These are phyloP conservation scores for Geotrypetes seraphini DNA, from an alignment of 2,797 vertebrate species.

Conservation along the genomic window DNA sequence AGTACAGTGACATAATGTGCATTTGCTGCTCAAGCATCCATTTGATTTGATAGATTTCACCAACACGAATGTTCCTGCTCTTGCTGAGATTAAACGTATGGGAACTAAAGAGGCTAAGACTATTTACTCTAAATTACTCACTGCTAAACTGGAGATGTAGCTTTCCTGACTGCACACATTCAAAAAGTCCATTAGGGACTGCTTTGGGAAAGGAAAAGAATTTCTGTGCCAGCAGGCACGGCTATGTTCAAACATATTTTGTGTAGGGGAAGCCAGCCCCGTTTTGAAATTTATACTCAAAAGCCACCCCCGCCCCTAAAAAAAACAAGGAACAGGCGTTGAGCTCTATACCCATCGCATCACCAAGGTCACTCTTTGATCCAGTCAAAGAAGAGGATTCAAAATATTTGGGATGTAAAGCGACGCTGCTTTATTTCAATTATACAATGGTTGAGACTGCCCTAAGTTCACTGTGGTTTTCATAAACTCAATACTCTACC, in stretches of 20 bases:
- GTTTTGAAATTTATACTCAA: no score
- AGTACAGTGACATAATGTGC: neutral
- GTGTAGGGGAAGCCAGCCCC: no score
- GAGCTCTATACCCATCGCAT: no score
- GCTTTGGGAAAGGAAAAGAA: conserved; percentile 46
- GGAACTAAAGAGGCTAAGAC: conserved; percentile 29
- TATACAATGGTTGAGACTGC: conserved; percentile 39
- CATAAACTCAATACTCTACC: conserved; percentile 50
- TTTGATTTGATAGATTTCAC: conserved; percentile 10
- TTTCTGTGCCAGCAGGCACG: conserved; percentile 38
- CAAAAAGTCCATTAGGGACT: conserved; percentile 42
- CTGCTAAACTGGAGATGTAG: conserved; percentile 21
- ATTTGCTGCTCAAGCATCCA: neutral
- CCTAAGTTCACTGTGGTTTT: conserved; percentile 35
- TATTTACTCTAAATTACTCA: conserved; percentile 18
- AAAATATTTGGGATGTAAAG: conserved; percentile 41
- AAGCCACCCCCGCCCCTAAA: no score
- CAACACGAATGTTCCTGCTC: conserved; percentile 1
- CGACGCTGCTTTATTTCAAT: conserved; percentile 37
- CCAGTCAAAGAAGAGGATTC: conserved; percentile 40
- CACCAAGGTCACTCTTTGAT: conserved; percentile 49
- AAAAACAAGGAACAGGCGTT: conserved; percentile 43
- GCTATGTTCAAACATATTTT: no score
- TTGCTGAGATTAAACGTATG: conserved; percentile 7
- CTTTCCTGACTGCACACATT: conserved; percentile 33